Evolutionary conservation across 2,113 vertebrate genomes (phyloP), one percentile per base, ranked within the genome.

Genomic region (Isichthys henryi): DNA sequence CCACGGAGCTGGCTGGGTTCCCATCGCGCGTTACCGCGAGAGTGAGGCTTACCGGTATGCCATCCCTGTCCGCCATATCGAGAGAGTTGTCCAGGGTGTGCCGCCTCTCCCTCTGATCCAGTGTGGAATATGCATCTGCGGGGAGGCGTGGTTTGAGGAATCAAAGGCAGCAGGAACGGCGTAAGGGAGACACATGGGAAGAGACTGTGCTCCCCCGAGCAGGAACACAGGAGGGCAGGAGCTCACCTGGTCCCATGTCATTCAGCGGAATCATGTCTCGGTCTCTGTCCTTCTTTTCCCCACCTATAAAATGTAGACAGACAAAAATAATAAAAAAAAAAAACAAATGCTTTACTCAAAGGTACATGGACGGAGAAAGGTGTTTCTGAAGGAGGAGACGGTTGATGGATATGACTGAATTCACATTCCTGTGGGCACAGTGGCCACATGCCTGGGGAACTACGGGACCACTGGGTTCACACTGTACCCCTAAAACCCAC

Each of bases 191-290:
- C 1, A 66, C 17, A 50, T 0, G 9, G 19, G 46, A 6, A 10
- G 50, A 13, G 19, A 70, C 27, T 35, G 15, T 0, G 8, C 66
- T 31, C n/a, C 3, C n/a, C 8, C 13, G 88, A 23, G 35, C 91
- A 88, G 13, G 52, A 15, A 46, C 56, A n/a, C 21, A 62, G 21
- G 56, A 21, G 88, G 17, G 35, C 90, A 83, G 13, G 80, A 9
- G 46, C 88, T 88, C n/a, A 88, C 58, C 87, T 27, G 87, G 58
- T 11, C 56, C 87, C 87, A 99, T 93, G 93, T 95, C 98, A 94
- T 98, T 97, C 96, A 99, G 95, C 91, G 97, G 98, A 94, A 99
- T 99, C 96, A 97, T 97, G 89, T 99, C 97, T 93, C 97, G 96
- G 88, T 97, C 97, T 87, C 96, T 93, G 48, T 95, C 95, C 19